Evolutionary conservation across 2,797 vertebrate species (phyloP).

Genomic region (Pseudomugil gertrudae): DNA sequence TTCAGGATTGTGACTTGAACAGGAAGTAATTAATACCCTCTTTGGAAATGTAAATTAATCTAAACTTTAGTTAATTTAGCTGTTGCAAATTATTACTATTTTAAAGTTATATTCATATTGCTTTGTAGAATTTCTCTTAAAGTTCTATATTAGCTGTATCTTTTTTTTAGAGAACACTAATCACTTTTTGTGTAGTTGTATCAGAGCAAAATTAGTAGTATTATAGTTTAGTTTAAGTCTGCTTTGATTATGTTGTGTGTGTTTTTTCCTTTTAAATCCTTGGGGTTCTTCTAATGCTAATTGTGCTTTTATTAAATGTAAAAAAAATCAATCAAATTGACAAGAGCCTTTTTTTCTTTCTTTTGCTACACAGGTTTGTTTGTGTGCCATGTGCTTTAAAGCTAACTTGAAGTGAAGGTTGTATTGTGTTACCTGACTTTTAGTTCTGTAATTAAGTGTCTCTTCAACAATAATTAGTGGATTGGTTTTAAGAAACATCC

Average conservation of each 20-base stretch:
- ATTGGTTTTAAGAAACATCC: conserved; percentile 48
- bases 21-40: conserved; percentile 69
- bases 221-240: conserved; percentile 13
- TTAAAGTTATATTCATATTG: conserved; percentile 24
- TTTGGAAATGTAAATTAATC: conserved; percentile 63
- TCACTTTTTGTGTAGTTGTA: conserved; percentile 26
- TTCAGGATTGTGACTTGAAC: conserved; percentile 60
- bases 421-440: conserved; percentile 48
- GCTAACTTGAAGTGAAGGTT: conserved; percentile 32
- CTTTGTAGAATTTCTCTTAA: conserved; percentile 27
- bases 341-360: not conserved
- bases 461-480: conserved; percentile 18
- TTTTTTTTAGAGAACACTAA: conserved; percentile 42
- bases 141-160: conserved; percentile 12
- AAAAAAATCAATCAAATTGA: conserved; percentile 12
- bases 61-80: conserved; percentile 62
- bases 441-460: conserved; percentile 47
- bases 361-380: not conserved
- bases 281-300: conserved; percentile 11
- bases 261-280: conserved; percentile 8
- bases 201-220: conserved; percentile 27
- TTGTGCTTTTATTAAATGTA: not conserved
- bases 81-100: conserved; percentile 45
- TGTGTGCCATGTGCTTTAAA: conserved; percentile 9
- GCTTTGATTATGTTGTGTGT: conserved; percentile 13